Percentiles rank a stretch among this genome's conserved stretches.
These are phyloP conservation scores for Diorhabda carinulata DNA, from an alignment of 1,140 invertebrate genomes.

Conservation along the genomic window DNA sequence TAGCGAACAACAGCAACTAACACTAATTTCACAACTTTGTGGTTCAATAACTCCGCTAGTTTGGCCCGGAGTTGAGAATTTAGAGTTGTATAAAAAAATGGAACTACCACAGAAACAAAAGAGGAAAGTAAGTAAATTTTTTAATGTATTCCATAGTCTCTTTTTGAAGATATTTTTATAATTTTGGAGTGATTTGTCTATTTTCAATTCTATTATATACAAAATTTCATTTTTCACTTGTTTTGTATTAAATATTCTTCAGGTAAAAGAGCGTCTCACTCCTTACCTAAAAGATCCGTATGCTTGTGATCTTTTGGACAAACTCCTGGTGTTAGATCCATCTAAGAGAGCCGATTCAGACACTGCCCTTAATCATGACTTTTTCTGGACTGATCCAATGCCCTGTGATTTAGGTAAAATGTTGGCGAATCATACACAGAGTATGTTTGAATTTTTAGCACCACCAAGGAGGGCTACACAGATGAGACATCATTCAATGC, in stretches of 20 bases:
- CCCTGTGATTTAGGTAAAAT: constrained; percentile 88
- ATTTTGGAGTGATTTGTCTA: background rate
- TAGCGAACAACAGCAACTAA: constrained; percentile 94
- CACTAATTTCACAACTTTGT: constrained; percentile 92
- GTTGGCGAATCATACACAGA: constrained; percentile 88
- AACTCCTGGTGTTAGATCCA: constrained; percentile 88
- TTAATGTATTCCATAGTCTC: constrained; percentile 3
- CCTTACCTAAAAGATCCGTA: constrained; percentile 90
- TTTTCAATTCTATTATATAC: too few relatives aligned
- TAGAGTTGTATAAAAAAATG: constrained; percentile 90
- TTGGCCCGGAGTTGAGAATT: constrained; percentile 91
- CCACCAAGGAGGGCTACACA: constrained; percentile 71
- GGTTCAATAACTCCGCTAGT: constrained; percentile 91
- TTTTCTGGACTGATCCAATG: constrained; percentile 97
- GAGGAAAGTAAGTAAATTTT: constrained; percentile 61
- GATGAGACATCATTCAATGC: constrained; percentile 63
- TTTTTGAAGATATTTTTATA: background rate
- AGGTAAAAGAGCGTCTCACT: constrained; percentile 80
- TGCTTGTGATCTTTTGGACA: constrained; percentile 92
- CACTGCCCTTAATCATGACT: constrained; percentile 93
- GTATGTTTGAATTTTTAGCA: constrained; percentile 95
- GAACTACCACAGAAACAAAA: constrained; percentile 89
- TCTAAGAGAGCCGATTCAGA: constrained; percentile 87
- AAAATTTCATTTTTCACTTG: too few relatives aligned
- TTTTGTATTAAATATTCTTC: constrained; percentile 6